Evolutionary conservation across 2,888 invertebrate species (phyloP).

Genomic region (Lasiommata megera): DNA sequence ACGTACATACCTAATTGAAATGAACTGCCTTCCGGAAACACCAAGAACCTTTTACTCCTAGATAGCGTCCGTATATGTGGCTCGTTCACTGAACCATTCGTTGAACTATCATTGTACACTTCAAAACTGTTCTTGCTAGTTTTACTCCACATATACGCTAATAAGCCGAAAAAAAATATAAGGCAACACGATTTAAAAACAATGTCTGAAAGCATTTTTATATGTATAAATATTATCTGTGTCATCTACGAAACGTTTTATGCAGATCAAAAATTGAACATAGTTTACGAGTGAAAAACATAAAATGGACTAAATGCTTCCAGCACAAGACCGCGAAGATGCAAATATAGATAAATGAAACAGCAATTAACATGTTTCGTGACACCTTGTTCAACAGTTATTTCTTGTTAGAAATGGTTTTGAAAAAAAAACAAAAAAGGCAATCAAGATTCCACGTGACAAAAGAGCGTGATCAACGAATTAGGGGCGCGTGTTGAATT

Average conservation of each 20-base stretch:
- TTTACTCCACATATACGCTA: slow-evolving; percentile 42
- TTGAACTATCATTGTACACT: slow-evolving; percentile 40
- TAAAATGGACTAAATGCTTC: slow-evolving; percentile 54
- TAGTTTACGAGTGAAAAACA: slow-evolving; percentile 49
- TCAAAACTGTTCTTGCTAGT: slow-evolving; percentile 41
- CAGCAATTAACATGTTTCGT: slow-evolving; percentile 65
- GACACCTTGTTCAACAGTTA: slow-evolving; percentile 69
- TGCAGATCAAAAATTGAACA: slow-evolving; percentile 37
- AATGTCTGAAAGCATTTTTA: slow-evolving; percentile 10
- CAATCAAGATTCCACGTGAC: slow-evolving; percentile 27
- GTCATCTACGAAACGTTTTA: slow-evolving; percentile 3
- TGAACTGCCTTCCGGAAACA: slow-evolving; percentile 83
- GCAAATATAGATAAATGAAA: slow-evolving; percentile 58
- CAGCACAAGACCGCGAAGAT: slow-evolving; percentile 39
- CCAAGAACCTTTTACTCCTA: slow-evolving; percentile 80
- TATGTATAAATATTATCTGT: not conserved
- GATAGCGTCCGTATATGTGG: slow-evolving; percentile 60
- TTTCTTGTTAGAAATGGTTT: slow-evolving; percentile 40
- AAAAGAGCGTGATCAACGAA: slow-evolving; percentile 8
- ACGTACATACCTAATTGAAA: slow-evolving; percentile 79
- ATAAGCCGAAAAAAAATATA: slow-evolving; percentile 30
- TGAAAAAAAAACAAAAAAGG: slow-evolving; percentile 49
- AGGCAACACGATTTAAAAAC: slow-evolving; percentile 8
- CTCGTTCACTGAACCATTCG: slow-evolving; percentile 41
- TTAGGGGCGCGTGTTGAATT: slow-evolving; percentile 3